Base-by-base conservation (phyloP, 2,888 invertebrate species). In the Pterostichus niger region DNA sequence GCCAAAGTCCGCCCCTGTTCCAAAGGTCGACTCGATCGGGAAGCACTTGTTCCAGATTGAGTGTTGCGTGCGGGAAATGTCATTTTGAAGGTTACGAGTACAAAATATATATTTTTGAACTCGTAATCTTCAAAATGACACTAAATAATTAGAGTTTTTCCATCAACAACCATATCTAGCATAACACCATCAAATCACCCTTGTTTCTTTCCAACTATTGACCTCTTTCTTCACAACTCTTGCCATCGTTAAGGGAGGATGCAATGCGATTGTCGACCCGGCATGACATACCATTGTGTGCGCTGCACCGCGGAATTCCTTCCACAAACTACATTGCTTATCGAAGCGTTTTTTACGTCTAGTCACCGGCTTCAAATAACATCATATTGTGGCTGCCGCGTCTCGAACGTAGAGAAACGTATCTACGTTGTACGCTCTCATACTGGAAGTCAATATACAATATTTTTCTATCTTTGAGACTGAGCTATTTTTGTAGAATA, bases 261-360 rank as follows among this genome's bases (percentile, higher is more conserved):
- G 49, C 49, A 49, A 10, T 49, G 13, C 49, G 13, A 49, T 49
- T 49, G 49, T 49, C n/a, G 49, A 49, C n/a, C 49, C 49, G n/a
- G n/a, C 49, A 49, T 13, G n/a, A 49, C 49, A 49, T n/a, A 10
- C 10, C 49, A 49, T 49, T 49, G 49, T 49, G 49, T n/a, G 49
- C 40, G 49, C 1, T 49, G 49, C 49, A 49, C 11, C 49, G 49
- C 49, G 11, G 49, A 49, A 49, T 49, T 49, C 13, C 49, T 49
- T 49, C 13, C 64, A 64, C 64, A 35, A 64, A 35, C 35, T 64
- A 64, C 7, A 35, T 35, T 64, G 64, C 64, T 64, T 64, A 64
- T 64, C 64, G 40, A 6, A 1, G 49, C 49, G 64, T 64, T 64
- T 61, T 61, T 64, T 64, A 35, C 64, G n/a, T 10, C 24, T 24